phyloP scores from a whole-genome alignment of 2,888 invertebrate species.

The Elgonia sp. region DNA sequence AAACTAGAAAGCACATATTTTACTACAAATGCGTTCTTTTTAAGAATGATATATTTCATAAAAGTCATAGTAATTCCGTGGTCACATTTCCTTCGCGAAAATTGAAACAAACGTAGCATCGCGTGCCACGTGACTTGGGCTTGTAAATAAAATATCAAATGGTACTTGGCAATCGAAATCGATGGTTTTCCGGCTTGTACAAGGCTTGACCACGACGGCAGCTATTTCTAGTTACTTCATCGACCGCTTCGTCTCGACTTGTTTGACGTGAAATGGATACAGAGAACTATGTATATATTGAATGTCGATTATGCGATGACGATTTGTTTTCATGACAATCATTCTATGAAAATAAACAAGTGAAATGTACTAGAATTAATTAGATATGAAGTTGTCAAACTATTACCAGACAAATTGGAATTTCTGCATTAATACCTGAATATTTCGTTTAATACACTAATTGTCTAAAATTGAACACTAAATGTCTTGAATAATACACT shows the following conservation, averaged over 20 bases:
- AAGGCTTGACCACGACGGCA: slow-evolving; percentile 44
- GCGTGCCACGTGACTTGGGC: slow-evolving; percentile 6
- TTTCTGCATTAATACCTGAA: not conserved
- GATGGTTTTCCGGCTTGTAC: slow-evolving; percentile 54
- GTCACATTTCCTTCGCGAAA: not conserved
- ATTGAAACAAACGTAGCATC: slow-evolving; percentile 12
- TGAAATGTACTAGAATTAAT: not conserved
- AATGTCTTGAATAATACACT: too few species aligned
- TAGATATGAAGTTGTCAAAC: not conserved
- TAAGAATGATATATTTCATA: too few species aligned
- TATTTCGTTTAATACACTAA: too few species aligned
- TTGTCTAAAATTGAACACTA: too few species aligned
- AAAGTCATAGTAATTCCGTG: slow-evolving; percentile 10
- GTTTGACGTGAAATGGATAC: slow-evolving; percentile 54
- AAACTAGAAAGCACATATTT: too few species aligned
- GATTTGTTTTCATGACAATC: slow-evolving; percentile 45
- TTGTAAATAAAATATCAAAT: slow-evolving; percentile 60
- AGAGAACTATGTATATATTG: slow-evolving; percentile 16
- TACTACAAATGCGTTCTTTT: too few species aligned
- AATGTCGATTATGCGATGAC: slow-evolving; percentile 44
- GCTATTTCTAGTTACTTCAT: slow-evolving; percentile 63
- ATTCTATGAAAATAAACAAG: slow-evolving; percentile 29
- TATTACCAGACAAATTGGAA: not conserved
- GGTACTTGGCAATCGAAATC: slow-evolving; percentile 54
- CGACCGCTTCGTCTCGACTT: slow-evolving; percentile 38